Percentiles rank a stretch among this genome's conserved stretches.
These are phyloP conservation scores for Cephonodes hylas DNA, from an alignment of 2,888 invertebrate genomes.

Conservation along the genomic window DNA sequence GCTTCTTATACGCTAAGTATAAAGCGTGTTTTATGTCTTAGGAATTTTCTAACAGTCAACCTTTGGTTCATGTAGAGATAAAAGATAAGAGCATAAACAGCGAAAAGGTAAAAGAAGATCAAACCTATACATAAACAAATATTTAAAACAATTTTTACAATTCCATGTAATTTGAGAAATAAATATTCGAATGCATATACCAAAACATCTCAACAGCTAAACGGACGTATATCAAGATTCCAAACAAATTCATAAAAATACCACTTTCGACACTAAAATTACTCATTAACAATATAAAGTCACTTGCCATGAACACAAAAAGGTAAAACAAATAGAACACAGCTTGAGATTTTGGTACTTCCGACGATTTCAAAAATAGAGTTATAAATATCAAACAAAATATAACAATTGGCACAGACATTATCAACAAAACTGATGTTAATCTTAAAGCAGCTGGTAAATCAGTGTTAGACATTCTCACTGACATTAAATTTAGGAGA, in stretches of 20 bases:
- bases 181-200: slow-evolving; percentile 26
- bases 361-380: slow-evolving; percentile 18
- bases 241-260: slow-evolving; percentile 6
- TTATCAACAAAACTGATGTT: slow-evolving; percentile 27
- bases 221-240: slow-evolving; percentile 22
- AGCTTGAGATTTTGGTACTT: slow-evolving; percentile 18
- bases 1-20: no score
- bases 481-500: slow-evolving; percentile 16
- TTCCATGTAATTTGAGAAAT: slow-evolving; percentile 2
- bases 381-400: slow-evolving; percentile 20
- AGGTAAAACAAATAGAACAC: slow-evolving; percentile 27
- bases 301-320: slow-evolving; percentile 25
- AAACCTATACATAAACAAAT: no score
- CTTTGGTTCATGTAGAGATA: no score
- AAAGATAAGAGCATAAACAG: no score
- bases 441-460: slow-evolving; percentile 21
- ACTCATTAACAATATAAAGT: slow-evolving; percentile 25
- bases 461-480: no score
- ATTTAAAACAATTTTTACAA: neutral
- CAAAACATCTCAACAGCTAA: slow-evolving; percentile 24
- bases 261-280: slow-evolving; percentile 20
- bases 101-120: no score
- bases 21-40: no score
- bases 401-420: slow-evolving; percentile 26
- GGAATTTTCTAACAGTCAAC: no score